Percentiles rank a stretch among this genome's conserved stretches.
Evolutionary conservation across 2,113 vertebrate species (phyloP).

Genomic region (Pituophis catenifer): DNA sequence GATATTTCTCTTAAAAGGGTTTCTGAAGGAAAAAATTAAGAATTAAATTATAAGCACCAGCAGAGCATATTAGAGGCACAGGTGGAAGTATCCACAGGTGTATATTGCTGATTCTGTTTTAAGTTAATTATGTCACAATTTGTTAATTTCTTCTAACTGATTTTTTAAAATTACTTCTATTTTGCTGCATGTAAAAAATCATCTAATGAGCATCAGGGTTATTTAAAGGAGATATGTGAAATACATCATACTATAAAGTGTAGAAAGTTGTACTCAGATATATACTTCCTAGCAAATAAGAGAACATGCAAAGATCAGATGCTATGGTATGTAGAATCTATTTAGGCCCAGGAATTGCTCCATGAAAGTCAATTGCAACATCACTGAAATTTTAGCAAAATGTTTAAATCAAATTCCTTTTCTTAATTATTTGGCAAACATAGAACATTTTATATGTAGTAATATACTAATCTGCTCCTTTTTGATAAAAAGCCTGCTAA

Average conservation of each 20-base stretch:
- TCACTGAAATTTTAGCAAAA: conserved; percentile 10
- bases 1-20: background rate
- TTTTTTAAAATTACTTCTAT: background rate
- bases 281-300: background rate
- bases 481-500: background rate
- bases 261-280: background rate
- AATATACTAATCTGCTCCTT: background rate
- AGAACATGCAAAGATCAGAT: background rate
- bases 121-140: background rate
- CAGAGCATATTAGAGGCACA: background rate
- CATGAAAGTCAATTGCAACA: background rate
- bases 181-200: background rate
- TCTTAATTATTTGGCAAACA: conserved; percentile 1
- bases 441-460: background rate
- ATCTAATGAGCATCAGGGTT: background rate
- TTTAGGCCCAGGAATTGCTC: background rate
- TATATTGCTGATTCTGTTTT: background rate
- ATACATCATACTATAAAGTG: background rate
- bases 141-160: background rate
- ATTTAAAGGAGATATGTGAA: background rate
- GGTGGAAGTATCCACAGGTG: background rate
- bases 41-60: background rate
- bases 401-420: background rate
- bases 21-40: background rate
- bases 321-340: background rate